Percentiles rank a stretch among this genome's conserved stretches.
Conservation (phyloP, 2,797 vertebrate genomes). For the Antrozous pallidus region DNA sequence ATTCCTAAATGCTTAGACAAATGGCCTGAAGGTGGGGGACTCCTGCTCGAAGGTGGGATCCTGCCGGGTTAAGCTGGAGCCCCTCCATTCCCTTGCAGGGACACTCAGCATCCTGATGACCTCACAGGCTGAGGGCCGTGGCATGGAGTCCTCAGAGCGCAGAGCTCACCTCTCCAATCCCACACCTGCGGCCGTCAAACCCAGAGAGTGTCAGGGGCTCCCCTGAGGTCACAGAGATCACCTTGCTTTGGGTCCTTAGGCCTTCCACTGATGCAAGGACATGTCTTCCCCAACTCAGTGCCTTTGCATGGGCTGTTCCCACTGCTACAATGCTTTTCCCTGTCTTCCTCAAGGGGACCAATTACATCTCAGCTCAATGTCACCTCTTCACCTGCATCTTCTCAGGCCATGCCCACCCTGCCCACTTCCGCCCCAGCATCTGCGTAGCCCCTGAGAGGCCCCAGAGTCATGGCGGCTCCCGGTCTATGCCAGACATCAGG, state of each 20-base stretch:
- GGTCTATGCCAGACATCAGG: rapidly evolving
- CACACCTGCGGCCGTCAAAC: rapidly evolving
- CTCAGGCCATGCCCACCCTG: not conserved
- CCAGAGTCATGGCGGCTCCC: rapidly evolving
- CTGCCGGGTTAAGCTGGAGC: not conserved
- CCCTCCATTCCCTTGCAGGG: rapidly evolving
- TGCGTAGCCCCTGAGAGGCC: not conserved
- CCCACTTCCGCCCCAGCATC: not conserved
- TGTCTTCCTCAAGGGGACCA: not conserved
- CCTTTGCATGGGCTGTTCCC: not conserved
- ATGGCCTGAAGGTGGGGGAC: not conserved
- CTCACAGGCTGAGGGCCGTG: not conserved
- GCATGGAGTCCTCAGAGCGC: not conserved
- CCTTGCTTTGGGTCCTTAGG: not conserved
- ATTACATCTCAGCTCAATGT: not conserved
- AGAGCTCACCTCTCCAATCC: not conserved
- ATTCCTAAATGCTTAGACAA: not conserved
- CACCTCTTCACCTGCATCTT: not conserved
- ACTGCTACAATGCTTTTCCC: rapidly evolving
- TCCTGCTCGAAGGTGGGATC: not conserved
- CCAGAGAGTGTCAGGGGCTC: not conserved
- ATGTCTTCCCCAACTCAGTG: rapidly evolving
- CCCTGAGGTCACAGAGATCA: not conserved
- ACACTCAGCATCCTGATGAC: no score
- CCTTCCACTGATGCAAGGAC: not conserved